These are phyloP conservation scores for Strigops habroptila DNA, from an alignment of 2,113 vertebrate species.

Conservation along the genomic window DNA sequence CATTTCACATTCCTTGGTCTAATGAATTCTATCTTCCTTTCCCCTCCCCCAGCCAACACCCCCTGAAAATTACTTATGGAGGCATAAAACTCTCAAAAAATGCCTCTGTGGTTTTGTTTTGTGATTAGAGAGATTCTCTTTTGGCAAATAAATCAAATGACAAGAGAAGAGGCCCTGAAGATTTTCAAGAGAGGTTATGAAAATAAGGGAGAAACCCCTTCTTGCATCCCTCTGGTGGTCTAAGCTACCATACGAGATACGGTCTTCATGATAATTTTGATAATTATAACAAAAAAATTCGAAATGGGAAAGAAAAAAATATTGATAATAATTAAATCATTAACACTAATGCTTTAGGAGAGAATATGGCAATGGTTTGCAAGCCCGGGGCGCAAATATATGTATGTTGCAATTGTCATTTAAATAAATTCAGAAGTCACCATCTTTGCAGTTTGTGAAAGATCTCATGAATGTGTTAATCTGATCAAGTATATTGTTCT, in stretches of 20 bases:
- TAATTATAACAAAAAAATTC: not conserved
- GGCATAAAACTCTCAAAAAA: not conserved
- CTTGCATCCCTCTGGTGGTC: not conserved
- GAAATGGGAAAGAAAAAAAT: not conserved
- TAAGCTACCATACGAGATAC: not conserved
- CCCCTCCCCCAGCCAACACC: not conserved
- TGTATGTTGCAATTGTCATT: not conserved
- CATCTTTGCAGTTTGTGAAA: not conserved
- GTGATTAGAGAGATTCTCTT: not conserved
- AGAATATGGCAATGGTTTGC: not conserved
- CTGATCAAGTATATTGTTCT: not conserved
- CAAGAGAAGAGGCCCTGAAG: not conserved
- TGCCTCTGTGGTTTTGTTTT: not conserved
- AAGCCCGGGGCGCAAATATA: not conserved
- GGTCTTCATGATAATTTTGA: not conserved
- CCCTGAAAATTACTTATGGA: not conserved
- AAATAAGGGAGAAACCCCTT: not conserved
- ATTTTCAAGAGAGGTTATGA: not conserved
- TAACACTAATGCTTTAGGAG: not conserved
- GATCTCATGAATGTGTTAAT: not conserved
- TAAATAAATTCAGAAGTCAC: not conserved
- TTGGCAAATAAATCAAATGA: not conserved
- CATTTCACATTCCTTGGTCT: not conserved
- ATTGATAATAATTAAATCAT: not conserved
- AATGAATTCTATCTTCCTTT: not conserved